Conservation (phyloP, 2,797 vertebrate genomes). For the Triplophysa yarkandensis region DNA sequence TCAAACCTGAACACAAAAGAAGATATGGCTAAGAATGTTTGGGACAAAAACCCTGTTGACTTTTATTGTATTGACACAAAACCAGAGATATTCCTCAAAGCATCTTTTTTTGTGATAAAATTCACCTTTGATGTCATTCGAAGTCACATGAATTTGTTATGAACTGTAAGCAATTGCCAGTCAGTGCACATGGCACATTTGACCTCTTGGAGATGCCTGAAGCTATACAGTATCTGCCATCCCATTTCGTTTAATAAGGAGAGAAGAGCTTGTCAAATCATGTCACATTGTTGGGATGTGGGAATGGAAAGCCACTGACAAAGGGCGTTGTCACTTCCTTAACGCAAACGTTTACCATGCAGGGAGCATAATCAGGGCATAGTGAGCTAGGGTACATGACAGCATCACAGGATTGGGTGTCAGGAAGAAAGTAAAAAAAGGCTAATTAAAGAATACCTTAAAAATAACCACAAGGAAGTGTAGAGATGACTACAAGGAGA, state of each 20-base stretch:
- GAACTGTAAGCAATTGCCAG: neutral
- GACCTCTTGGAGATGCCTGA: neutral
- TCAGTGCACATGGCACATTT: neutral
- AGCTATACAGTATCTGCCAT: neutral
- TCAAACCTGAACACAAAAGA: no score
- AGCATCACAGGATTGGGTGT: neutral
- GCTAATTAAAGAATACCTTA: neutral
- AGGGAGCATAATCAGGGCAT: neutral
- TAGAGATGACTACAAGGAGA: neutral
- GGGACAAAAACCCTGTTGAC: no score
- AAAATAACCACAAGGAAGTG: neutral
- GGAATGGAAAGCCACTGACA: slow-evolving; percentile 24
- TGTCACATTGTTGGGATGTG: neutral
- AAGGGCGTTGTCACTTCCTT: slow-evolving; percentile 23
- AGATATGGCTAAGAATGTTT: no score
- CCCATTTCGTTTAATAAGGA: neutral
- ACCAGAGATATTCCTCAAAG: no score
- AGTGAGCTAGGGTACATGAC: slow-evolving; percentile 33
- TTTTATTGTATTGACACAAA: no score
- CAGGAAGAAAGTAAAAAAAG: neutral
- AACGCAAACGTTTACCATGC: slow-evolving; percentile 8
- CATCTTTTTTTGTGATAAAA: no score
- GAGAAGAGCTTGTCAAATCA: neutral
- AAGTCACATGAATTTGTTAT: neutral
- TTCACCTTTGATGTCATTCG: neutral